Base-by-base conservation (phyloP, 2,888 invertebrate genomes). In the Drosophila colorata region DNA sequence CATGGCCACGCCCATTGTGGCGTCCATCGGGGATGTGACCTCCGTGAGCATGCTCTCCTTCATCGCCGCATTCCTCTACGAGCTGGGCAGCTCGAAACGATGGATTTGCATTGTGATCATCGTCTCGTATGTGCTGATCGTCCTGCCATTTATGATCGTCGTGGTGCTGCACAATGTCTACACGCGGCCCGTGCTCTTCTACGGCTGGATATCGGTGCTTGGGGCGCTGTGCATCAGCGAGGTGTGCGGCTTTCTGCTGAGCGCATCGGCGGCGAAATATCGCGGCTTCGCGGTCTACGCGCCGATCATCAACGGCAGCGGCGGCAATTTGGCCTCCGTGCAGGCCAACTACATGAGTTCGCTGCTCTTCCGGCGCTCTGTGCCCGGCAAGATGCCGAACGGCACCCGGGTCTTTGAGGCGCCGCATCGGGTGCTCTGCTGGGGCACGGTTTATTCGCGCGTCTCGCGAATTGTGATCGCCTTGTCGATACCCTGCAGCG, bases 1-100 rank as follows among this genome's bases (percentile, higher is more conserved):
- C n/a, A 59, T 79, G 58, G 80, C 78, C 20, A 76, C 76, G 7
- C 78, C 78, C 6, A 58, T 79, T 43, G 80, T 74, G 23, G 76
- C 80, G 4, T 79, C 78, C 6, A 49, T 79, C 13, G 78, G 80
- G 4, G 78, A 79, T 56, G 69, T 79, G 6, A 44, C 70, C 5
- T 70, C 80, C 31, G 61, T 80, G 4, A 69, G 76, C 16, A 6
- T 80, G 25, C 64, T 76, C 5, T 57, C 80, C 2, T 76, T 64
- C 14, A 69, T 44, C 2, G 68, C 80, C 2, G 80, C 74, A 1
- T 2, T 18, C 0, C 13, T 79, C 1, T 11, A 76, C 18, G 55
- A 52, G 0, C 6, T 60, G 0, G 28, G 7, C 11, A 35, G 37
- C 4, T 33, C 4, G 1, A 1, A 11, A 3, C 0, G 0, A 0